These are phyloP conservation scores for Argya squamiceps DNA, from an alignment of 2,797 vertebrate species.

Conservation along the genomic window DNA sequence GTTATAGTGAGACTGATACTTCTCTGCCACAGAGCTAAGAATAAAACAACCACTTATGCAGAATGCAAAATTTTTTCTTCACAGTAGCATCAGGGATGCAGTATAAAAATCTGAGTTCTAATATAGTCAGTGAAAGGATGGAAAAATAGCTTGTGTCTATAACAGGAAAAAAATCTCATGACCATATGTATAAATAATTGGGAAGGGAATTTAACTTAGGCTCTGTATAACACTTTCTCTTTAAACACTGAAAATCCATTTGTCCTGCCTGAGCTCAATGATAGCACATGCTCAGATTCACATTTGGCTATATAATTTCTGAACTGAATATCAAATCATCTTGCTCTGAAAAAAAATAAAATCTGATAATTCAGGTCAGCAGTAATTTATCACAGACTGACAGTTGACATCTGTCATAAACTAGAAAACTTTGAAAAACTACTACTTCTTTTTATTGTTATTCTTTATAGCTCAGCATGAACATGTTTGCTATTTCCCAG, in stretches of 20 bases:
- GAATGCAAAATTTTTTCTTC: neutral
- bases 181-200: neutral
- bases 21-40: neutral
- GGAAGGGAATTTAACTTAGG: conserved; percentile 3
- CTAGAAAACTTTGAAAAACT: neutral
- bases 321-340: neutral
- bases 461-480: neutral
- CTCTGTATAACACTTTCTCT: neutral
- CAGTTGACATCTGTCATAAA: neutral
- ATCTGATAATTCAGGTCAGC: neutral
- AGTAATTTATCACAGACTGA: neutral
- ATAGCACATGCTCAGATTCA: neutral
- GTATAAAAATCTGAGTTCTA: neutral
- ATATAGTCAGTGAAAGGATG: neutral
- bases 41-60: neutral
- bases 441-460: neutral
- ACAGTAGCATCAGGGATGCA: neutral
- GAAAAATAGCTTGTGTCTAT: neutral
- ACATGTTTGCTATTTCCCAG: neutral
- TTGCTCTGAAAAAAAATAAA: neutral
- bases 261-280: neutral
- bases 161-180: neutral
- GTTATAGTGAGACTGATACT: neutral
- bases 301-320: neutral
- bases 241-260: neutral